phyloP scores from a whole-genome alignment of 2,888 invertebrate genomes.

The Coronaproctus castanopsis region DNA sequence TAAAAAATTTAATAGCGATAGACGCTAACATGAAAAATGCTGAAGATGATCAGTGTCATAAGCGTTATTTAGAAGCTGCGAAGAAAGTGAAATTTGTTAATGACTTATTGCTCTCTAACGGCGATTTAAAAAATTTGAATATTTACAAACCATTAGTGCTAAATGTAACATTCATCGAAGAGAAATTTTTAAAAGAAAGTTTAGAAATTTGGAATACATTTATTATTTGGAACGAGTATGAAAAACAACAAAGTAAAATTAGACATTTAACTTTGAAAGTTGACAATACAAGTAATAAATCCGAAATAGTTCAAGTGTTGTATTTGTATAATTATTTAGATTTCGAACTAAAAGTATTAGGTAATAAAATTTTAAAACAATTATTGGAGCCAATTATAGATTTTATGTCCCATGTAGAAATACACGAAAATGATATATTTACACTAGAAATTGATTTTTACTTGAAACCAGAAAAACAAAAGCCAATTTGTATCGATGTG shows the following conservation, averaged over 20 bases:
- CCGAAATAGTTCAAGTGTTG: conserved; percentile 24
- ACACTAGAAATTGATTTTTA: background rate
- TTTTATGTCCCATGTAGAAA: conserved; percentile 29
- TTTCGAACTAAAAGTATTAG: conserved; percentile 34
- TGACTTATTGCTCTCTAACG: conserved; percentile 21
- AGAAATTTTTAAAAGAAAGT: conserved; percentile 31
- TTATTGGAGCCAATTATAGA: conserved; percentile 38
- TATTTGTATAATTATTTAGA: conserved; percentile 28
- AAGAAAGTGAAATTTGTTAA: conserved; percentile 32
- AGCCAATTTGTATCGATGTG: conserved; percentile 33
- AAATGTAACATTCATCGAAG: conserved; percentile 30
- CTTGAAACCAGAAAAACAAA: conserved; percentile 22
- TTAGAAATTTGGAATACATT: conserved; percentile 31
- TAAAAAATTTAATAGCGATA: conserved; percentile 27
- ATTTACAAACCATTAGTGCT: conserved; percentile 32
- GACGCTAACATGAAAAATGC: conserved; percentile 26
- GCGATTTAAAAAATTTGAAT: conserved; percentile 33
- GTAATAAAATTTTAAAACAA: conserved; percentile 35
- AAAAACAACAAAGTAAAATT: conserved; percentile 16
- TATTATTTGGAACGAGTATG: conserved; percentile 27
- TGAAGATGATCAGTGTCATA: conserved; percentile 23
- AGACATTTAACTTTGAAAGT: conserved; percentile 19
- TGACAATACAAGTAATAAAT: conserved; percentile 12
- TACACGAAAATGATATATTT: conserved; percentile 26
- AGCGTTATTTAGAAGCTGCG: conserved; percentile 30